Conservation (phyloP, 2,797 vertebrate species). For the Poeciliopsis infans region DNA sequence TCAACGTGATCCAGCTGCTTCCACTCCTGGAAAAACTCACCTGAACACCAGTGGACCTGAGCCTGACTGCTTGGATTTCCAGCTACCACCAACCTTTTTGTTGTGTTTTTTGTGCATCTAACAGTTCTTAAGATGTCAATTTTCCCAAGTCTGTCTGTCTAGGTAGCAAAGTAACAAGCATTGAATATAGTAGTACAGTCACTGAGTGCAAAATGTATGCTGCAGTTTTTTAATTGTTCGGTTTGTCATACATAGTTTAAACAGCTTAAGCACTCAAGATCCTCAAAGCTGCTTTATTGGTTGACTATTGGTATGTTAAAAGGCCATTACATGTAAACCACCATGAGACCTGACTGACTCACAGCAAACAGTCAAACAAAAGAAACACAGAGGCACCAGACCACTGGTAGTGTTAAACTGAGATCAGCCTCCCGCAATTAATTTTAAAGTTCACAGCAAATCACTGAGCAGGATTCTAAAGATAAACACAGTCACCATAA, state of each 20-base stretch:
- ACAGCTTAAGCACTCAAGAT: constrained; percentile 17
- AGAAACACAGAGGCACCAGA: constrained; percentile 23
- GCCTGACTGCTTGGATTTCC: too few species aligned
- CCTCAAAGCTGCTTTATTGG: constrained; percentile 29
- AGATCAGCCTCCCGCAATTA: not conserved
- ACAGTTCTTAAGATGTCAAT: too few species aligned
- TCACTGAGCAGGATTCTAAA: not conserved
- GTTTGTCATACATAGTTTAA: constrained; percentile 11
- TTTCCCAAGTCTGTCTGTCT: too few species aligned
- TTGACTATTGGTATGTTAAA: constrained; percentile 39
- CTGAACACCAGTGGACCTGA: too few species aligned
- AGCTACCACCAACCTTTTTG: too few species aligned
- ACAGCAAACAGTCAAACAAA: constrained; percentile 13
- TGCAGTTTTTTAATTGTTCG: not conserved
- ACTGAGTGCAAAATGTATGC: not conserved
- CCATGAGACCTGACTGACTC: not conserved
- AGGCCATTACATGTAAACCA: constrained; percentile 22
- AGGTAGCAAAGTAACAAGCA: not conserved
- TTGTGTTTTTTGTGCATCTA: too few species aligned
- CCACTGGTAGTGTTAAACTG: constrained; percentile 10
- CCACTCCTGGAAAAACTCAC: too few species aligned
- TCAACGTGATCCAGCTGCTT: too few species aligned
- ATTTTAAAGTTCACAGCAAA: constrained; percentile 21
- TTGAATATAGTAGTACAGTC: not conserved
- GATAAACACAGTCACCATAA: not conserved